Base-by-base conservation (phyloP, 2,797 vertebrate genomes). In the Eleutherodactylus coqui region DNA sequence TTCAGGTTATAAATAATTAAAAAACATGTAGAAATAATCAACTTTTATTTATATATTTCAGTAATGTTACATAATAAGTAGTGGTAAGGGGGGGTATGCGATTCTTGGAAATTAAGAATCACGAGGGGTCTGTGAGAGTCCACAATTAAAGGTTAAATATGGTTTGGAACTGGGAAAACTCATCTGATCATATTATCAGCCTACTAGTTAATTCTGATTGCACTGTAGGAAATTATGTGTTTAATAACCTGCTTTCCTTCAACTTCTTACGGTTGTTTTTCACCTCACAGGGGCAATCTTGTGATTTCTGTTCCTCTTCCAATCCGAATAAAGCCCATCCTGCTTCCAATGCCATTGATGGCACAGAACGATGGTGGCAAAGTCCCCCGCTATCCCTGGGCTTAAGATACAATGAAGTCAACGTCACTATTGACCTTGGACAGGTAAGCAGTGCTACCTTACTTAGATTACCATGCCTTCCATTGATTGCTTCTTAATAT, bases 351-450 rank as follows among this genome's bases (percentile, higher is more conserved):
- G 97, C 97, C 8, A 93, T 98, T 0, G 98, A 99, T 3, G 98
- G 98, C 85, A 97, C 97, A 0, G 96, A 99, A 83, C 92, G 93
- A 16, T 99, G 97, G 97, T 99, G 98, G 98, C 98, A 99, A 88
- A 99, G 98, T 86, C 97, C 98, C 0, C 96, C 98, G 84, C 96
- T 99, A 10, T 99, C 97, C 38, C 92, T 92, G 60, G 96, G 97
- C 45, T 47, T 89, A 55, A 91, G 77, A 82, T 96, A 97, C 94
- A 97, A 98, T 0, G 89, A 95, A 89, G 96, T 99, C 89, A 97
- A 97, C 32, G 92, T 99, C 82, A 99, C 97, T 34, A 91, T 99
- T 91, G 96, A 99, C 85, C 94, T 99, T 80, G 96, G 97, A 19
- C 97, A 98, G 96, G 98, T 99, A 88, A 96, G 96, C 89, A 27